These are phyloP conservation scores for Acanthochromis polyacanthus DNA, from an alignment of 2,113 vertebrate species.

Conservation along the genomic window DNA sequence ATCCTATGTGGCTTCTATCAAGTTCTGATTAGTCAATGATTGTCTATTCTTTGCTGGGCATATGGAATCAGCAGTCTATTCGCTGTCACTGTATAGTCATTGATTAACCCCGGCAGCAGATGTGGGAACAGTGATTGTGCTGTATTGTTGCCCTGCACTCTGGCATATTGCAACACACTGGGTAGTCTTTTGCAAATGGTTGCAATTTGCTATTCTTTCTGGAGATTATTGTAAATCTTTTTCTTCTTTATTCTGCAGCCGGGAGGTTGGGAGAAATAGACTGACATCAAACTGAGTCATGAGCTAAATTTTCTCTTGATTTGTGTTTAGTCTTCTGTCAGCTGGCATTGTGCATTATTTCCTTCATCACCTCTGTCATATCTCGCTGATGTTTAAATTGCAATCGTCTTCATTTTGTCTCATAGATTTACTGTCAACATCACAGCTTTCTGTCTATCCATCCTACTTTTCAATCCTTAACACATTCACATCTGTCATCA, in stretches of 20 bases:
- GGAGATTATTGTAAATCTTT: slow-evolving; percentile 56
- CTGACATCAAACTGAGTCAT: slow-evolving; percentile 25
- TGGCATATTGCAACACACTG: slow-evolving; percentile 54
- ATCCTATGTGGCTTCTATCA: slow-evolving; percentile 70
- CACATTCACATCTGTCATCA: slow-evolving; percentile 22
- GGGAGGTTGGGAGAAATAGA: slow-evolving; percentile 18
- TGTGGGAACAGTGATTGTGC: slow-evolving; percentile 74
- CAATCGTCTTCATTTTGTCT: background rate
- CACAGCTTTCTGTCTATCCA: background rate
- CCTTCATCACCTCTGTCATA: background rate
- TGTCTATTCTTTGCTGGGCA: slow-evolving; percentile 76
- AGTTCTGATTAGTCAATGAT: slow-evolving; percentile 81
- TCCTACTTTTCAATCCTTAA: background rate
- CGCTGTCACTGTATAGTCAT: slow-evolving; percentile 79
- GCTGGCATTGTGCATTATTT: background rate
- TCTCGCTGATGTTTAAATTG: slow-evolving; percentile 10
- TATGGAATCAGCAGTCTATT: slow-evolving; percentile 81
- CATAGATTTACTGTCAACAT: slow-evolving; percentile 24
- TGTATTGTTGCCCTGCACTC: slow-evolving; percentile 67
- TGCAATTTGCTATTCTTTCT: slow-evolving; percentile 70
- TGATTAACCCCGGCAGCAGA: slow-evolving; percentile 77
- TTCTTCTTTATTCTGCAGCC: slow-evolving; percentile 30
- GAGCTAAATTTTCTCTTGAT: slow-evolving; percentile 29
- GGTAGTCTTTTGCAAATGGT: slow-evolving; percentile 60
- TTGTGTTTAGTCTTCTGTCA: background rate